These are phyloP conservation scores for Oscheius sp. DNA, from an alignment of 2,888 invertebrate genomes.

Conservation along the genomic window DNA sequence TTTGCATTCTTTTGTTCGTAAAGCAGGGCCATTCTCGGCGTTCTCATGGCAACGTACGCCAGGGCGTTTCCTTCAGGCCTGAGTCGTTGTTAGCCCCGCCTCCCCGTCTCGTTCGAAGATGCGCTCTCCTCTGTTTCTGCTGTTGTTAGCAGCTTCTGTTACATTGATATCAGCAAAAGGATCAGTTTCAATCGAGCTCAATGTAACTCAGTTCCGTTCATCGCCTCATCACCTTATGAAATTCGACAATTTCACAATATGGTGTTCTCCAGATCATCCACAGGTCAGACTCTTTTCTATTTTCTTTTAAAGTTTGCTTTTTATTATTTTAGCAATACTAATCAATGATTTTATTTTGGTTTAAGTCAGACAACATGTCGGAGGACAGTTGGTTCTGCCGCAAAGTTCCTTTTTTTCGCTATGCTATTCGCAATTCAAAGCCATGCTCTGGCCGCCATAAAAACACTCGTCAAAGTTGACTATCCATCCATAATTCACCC, in stretches of 20 bases:
- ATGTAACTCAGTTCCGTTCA: conserved; percentile 1
- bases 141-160: neutral
- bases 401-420: no score
- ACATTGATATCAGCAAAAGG: neutral
- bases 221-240: conserved; percentile 6
- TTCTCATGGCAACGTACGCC: conserved; percentile 2
- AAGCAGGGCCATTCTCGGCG: no score
- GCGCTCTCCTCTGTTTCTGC: neutral
- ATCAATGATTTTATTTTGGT: neutral
- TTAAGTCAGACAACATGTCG: neutral
- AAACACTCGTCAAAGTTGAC: no score
- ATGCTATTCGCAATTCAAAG: no score
- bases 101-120: neutral
- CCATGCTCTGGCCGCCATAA: no score
- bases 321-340: neutral
- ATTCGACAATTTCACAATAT: conserved; percentile 34
- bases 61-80: neutral
- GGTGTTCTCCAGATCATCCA: conserved; percentile 50
- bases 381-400: neutral
- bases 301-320: neutral
- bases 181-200: conserved; percentile 5
- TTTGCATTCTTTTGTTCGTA: no score
- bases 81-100: neutral
- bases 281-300: conserved; percentile 26
- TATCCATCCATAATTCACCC: neutral